phyloP scores from a whole-genome alignment of 2,113 vertebrate genomes.

The Hassar affinis region DNA sequence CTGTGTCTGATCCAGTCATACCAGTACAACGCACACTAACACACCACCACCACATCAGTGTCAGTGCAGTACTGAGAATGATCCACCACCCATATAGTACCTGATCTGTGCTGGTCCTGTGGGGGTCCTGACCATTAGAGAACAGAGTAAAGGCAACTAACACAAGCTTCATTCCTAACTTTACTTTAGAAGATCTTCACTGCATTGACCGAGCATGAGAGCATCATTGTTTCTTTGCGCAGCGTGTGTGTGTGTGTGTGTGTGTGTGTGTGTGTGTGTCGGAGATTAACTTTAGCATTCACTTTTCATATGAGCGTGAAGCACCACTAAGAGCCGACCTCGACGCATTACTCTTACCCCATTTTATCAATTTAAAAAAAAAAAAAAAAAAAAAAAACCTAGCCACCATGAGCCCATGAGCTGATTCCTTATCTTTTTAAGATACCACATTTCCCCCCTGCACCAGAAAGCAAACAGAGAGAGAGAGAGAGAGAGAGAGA shows the following conservation, averaged over 20 bases:
- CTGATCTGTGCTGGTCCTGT: too few species aligned
- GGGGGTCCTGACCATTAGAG: too few species aligned
- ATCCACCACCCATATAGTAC: too few species aligned
- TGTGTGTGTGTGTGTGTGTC: slow-evolving; percentile 17
- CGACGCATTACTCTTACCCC: slow-evolving; percentile 70
- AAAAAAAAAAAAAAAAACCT: too few species aligned
- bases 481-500: slow-evolving; percentile 53
- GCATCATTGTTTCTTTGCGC: slow-evolving; percentile 13
- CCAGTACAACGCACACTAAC: too few species aligned
- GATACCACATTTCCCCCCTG: slow-evolving; percentile 70
- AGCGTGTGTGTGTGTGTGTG: slow-evolving; percentile 31
- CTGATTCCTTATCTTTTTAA: slow-evolving; percentile 78
- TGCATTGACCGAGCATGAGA: slow-evolving; percentile 1
- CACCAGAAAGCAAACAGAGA: slow-evolving; percentile 62
- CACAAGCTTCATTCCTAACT: background rate
- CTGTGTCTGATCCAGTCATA: too few species aligned
- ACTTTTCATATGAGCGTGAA: slow-evolving; percentile 62
- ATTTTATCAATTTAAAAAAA: slow-evolving; percentile 77
- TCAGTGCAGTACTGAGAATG: too few species aligned
- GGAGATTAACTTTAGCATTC: slow-evolving; percentile 57
- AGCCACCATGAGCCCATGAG: slow-evolving; percentile 64
- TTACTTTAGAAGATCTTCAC: background rate
- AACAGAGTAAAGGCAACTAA: too few species aligned
- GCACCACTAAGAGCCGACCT: slow-evolving; percentile 61
- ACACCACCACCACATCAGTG: too few species aligned